phyloP scores from a whole-genome alignment of 23 tunicate genomes.

The Ciona savignyi region DNA sequence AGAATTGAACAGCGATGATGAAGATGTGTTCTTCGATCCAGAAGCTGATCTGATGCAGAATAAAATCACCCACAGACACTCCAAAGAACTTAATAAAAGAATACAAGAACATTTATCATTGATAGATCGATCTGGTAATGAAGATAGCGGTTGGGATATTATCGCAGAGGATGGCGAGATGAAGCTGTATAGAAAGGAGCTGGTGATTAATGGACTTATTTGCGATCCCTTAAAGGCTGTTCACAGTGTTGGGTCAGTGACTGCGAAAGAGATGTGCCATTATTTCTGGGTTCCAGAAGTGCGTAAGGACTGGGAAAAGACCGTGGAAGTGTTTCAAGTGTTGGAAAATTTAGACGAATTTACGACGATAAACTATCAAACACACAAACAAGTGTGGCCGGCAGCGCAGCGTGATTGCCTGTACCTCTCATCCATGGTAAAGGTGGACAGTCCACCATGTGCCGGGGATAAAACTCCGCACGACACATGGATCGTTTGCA shows the following conservation, averaged over 20 bases:
- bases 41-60: conserved; percentile 81
- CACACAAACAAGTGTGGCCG: conserved; percentile 87
- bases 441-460: conserved; percentile 29
- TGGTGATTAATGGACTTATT: conserved; percentile 51
- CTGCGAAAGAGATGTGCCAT: conserved; percentile 76
- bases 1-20: conserved; percentile 50
- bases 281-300: conserved; percentile 78
- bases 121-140: conserved; percentile 8
- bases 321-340: conserved; percentile 27
- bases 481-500: conserved; percentile 81
- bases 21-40: conserved; percentile 77
- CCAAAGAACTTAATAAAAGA: conserved; percentile 38
- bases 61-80: conserved; percentile 25
- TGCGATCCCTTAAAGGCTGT: conserved; percentile 84
- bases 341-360: conserved; percentile 51
- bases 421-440: conserved; percentile 50
- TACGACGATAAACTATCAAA: conserved; percentile 59
- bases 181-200: conserved; percentile 49
- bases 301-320: conserved; percentile 72
- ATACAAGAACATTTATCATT: conserved; percentile 52
- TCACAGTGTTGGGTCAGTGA: conserved; percentile 36
- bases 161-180: conserved; percentile 67
- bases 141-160: conserved; percentile 40
- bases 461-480: conserved; percentile 17
- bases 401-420: conserved; percentile 77